A percentile compares a stretch with the other conserved stretches of the same genome.
These are phyloP conservation scores for Taurulus bubalis DNA, from an alignment of 2,113 vertebrate species.

Conservation along the genomic window DNA sequence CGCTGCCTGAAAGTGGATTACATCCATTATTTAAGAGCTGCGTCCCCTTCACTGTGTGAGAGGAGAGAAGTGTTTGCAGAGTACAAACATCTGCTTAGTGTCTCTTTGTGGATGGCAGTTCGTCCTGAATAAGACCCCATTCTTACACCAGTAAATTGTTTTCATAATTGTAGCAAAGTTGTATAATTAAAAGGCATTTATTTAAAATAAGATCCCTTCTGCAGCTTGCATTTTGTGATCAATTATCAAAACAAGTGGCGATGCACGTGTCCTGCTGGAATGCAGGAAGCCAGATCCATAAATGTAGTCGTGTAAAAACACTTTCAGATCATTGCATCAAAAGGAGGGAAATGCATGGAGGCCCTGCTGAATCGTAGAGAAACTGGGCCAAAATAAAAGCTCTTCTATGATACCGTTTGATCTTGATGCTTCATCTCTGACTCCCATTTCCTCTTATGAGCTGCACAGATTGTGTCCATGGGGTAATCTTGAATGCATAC, in stretches of 20 bases:
- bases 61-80: constrained; percentile 30
- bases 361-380: constrained; percentile 51
- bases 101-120: constrained; percentile 14
- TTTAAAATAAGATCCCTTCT: not conserved
- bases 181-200: not conserved
- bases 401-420: constrained; percentile 68
- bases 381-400: constrained; percentile 66
- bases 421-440: constrained; percentile 63
- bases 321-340: constrained; percentile 60
- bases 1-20: constrained; percentile 60
- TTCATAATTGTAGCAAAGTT: not conserved
- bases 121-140: not conserved
- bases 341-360: constrained; percentile 31
- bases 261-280: not conserved
- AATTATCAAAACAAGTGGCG: not conserved
- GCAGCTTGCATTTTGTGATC: not conserved
- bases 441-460: constrained; percentile 59
- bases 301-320: constrained; percentile 28
- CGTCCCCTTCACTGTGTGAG: constrained; percentile 42
- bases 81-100: constrained; percentile 29
- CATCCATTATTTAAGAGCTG: constrained; percentile 78
- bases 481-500: constrained; percentile 69
- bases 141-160: not conserved
- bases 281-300: not conserved
- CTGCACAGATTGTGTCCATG: constrained; percentile 64